Percentiles rank a stretch among this genome's conserved stretches.
Evolutionary conservation across 2,797 vertebrate genomes (phyloP).

Genomic region (Scarus forsteni): DNA sequence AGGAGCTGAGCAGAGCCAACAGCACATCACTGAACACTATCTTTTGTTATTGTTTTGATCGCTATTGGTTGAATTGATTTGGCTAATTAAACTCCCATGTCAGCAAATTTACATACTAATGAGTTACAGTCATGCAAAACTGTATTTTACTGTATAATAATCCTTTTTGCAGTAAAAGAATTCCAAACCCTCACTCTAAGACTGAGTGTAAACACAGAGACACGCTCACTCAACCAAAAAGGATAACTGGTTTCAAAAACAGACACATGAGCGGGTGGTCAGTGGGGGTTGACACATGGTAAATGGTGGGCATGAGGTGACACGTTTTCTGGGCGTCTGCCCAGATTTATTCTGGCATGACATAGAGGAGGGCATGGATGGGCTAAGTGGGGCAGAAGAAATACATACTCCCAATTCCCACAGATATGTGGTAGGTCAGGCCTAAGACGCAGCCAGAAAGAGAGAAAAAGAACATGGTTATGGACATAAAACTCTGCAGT

Average conservation of each 20-base stretch:
- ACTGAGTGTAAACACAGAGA: constrained; percentile 20
- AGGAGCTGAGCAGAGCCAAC: too few species aligned
- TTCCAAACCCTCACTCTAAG: background rate
- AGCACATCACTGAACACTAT: too few species aligned
- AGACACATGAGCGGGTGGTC: constrained; percentile 68
- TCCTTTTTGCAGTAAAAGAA: constrained; percentile 12
- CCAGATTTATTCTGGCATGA: constrained; percentile 79
- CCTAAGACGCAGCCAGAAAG: constrained; percentile 87
- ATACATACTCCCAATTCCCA: constrained; percentile 98
- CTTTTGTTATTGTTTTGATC: too few species aligned
- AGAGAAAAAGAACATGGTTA: constrained; percentile 61
- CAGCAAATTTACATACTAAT: too few species aligned
- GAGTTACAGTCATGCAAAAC: background rate
- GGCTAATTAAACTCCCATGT: too few species aligned
- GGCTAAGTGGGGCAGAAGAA: constrained; percentile 81
- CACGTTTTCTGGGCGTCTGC: constrained; percentile 68
- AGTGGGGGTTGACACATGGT: constrained; percentile 64
- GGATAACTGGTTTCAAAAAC: constrained; percentile 52
- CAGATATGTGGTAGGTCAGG: constrained; percentile 95
- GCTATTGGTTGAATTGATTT: too few species aligned
- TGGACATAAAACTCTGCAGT: constrained; percentile 36
- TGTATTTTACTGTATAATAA: background rate
- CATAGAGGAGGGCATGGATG: constrained; percentile 70
- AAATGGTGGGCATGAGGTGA: constrained; percentile 72
- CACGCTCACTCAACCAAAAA: constrained; percentile 13